phyloP scores from a whole-genome alignment of 2,888 invertebrate species.

The Cerastoderma edule region DNA sequence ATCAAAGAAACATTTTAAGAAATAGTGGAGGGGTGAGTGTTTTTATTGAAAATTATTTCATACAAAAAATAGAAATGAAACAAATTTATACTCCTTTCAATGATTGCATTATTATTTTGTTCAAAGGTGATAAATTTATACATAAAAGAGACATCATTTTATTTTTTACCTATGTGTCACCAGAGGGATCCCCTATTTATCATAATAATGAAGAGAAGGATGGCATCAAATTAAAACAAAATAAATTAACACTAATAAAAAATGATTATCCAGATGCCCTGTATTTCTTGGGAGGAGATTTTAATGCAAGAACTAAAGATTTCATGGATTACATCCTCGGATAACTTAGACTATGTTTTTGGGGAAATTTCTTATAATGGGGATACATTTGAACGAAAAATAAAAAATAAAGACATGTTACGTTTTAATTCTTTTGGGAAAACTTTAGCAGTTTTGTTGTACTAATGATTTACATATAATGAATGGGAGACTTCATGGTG shows the following conservation, averaged over 20 bases:
- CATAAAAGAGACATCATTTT: neutral
- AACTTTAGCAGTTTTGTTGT: too few relatives aligned
- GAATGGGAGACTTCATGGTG: too few relatives aligned
- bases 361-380: neutral
- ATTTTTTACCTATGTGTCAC: neutral
- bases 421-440: too few relatives aligned
- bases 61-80: neutral
- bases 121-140: neutral
- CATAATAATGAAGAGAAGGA: neutral
- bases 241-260: too few relatives aligned
- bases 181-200: neutral
- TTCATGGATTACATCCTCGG: neutral
- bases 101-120: neutral
- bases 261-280: too few relatives aligned
- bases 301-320: neutral
- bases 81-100: neutral
- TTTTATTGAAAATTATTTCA: neutral
- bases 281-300: neutral
- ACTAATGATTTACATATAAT: too few relatives aligned
- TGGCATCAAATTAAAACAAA: neutral
- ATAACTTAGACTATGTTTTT: too few relatives aligned
- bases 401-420: too few relatives aligned
- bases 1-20: neutral
- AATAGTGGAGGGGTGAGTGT: conserved; percentile 5
- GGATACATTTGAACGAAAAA: too few relatives aligned